These are phyloP conservation scores for Reticulitermes speratus DNA, from an alignment of 1,140 invertebrate species.

Conservation along the genomic window DNA sequence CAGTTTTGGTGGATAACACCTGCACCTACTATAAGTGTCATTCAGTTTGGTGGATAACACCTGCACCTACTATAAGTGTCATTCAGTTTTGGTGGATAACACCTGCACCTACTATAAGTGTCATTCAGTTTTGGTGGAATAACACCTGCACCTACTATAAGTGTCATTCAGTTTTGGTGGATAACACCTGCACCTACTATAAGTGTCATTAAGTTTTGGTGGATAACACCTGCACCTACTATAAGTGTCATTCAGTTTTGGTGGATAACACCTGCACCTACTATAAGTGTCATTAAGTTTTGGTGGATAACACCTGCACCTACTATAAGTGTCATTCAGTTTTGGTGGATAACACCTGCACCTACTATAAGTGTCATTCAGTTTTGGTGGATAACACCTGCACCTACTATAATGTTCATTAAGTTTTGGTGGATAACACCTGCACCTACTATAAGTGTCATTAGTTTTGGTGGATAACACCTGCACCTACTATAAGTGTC, in stretches of 20 bases:
- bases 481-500: background rate
- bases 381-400: background rate
- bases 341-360: too few relatives aligned
- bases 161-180: too few relatives aligned
- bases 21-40: background rate
- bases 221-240: background rate
- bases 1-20: too few relatives aligned
- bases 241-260: too few relatives aligned
- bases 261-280: too few relatives aligned
- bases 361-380: background rate
- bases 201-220: background rate
- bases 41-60: background rate
- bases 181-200: too few relatives aligned
- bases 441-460: too few relatives aligned
- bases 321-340: too few relatives aligned
- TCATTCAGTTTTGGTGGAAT: background rate
- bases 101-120: too few relatives aligned
- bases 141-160: too few relatives aligned
- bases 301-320: background rate
- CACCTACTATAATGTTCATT: background rate
- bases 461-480: too few relatives aligned
- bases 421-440: background rate
- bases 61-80: too few relatives aligned
- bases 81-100: background rate
- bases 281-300: background rate